Percentiles rank a stretch among this genome's conserved stretches.
These are phyloP conservation scores for Hiodon tergisus DNA, from an alignment of 2,113 vertebrate species.

Conservation along the genomic window DNA sequence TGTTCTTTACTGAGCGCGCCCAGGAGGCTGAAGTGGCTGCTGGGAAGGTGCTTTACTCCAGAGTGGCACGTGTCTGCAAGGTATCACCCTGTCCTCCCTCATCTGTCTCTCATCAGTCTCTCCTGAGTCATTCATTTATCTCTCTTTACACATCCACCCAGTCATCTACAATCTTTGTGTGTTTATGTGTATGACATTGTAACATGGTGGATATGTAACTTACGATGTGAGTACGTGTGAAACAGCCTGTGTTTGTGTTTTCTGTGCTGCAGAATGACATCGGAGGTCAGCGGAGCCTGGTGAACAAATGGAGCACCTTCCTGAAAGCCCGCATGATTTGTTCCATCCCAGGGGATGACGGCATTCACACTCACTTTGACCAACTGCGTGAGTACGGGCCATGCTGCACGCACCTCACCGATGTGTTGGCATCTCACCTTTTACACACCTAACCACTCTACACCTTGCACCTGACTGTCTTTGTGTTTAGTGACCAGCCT, in stretches of 20 bases:
- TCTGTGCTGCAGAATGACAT: constrained; percentile 62
- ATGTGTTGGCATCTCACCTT: too few relatives aligned
- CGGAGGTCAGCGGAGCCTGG: constrained; percentile 70
- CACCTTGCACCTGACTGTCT: too few relatives aligned
- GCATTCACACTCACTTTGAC: constrained; percentile 71
- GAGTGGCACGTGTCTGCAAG: constrained; percentile 73
- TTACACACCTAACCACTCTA: too few relatives aligned
- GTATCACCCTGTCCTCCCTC: constrained; percentile 38
- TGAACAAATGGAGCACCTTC: constrained; percentile 76
- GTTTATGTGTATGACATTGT: constrained; percentile 7
- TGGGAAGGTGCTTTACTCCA: constrained; percentile 69
- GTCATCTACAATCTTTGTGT: not conserved
- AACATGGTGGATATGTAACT: constrained; percentile 1
- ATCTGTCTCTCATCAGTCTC: not conserved
- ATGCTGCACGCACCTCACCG: not conserved
- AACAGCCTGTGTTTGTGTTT: constrained; percentile 4
- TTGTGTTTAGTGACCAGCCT: too few relatives aligned
- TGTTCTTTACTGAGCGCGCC: constrained; percentile 73
- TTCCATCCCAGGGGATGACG: constrained; percentile 67
- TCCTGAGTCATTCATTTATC: not conserved
- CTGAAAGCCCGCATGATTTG: constrained; percentile 72
- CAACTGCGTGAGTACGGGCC: constrained; percentile 65
- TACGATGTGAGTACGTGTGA: not conserved
- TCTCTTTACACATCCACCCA: not conserved
- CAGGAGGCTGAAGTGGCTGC: constrained; percentile 67